These are phyloP conservation scores for Brachirus orientalis DNA, from an alignment of 2,113 vertebrate species.

Conservation along the genomic window DNA sequence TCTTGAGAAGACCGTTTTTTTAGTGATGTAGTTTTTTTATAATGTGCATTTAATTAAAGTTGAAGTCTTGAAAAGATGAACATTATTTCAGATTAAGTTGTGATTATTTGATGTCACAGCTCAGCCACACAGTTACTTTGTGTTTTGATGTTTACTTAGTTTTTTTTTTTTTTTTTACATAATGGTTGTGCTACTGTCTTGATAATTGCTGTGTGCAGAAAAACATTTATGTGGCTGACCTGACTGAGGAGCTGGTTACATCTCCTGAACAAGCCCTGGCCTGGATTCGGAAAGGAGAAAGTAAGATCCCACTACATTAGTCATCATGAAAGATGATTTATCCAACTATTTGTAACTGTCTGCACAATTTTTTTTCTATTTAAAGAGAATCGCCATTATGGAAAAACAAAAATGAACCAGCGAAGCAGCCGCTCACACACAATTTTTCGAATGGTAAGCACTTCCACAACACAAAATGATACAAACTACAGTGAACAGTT, in stretches of 20 bases:
- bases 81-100: too few species aligned
- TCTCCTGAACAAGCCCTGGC: conserved; percentile 87
- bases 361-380: neutral
- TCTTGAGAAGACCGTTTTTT: neutral
- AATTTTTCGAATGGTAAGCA: conserved; percentile 95
- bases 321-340: neutral
- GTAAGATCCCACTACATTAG: conserved; percentile 75
- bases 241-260: conserved; percentile 92
- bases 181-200: neutral
- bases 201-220: conserved; percentile 79
- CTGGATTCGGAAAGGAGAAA: conserved; percentile 95
- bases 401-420: conserved; percentile 96
- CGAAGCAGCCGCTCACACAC: conserved; percentile 96
- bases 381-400: conserved; percentile 93
- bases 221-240: conserved; percentile 91
- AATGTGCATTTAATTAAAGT: too few species aligned
- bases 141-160: too few species aligned
- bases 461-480: too few species aligned
- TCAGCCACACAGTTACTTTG: too few species aligned
- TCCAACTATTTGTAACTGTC: neutral
- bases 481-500: neutral
- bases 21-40: too few species aligned
- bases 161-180: neutral
- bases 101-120: too few species aligned
- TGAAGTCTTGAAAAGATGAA: too few species aligned